These are phyloP conservation scores for Phasia obesa DNA, from an alignment of 2,888 invertebrate genomes.

Conservation along the genomic window DNA sequence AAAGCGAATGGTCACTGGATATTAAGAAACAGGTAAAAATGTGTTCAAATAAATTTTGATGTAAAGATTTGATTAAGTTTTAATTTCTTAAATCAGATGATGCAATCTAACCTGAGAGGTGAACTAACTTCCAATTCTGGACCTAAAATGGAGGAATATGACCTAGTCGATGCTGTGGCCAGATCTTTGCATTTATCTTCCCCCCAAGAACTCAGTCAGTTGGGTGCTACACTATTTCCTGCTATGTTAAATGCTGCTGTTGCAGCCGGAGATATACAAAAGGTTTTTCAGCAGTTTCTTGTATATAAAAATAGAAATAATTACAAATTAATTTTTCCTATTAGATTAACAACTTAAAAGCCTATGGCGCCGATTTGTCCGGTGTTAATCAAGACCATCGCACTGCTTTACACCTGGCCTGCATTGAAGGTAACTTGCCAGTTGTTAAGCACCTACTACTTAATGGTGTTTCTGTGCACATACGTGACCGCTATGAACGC, in stretches of 20 bases:
- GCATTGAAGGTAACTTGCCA: constrained; percentile 86
- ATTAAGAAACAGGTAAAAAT: constrained; percentile 86
- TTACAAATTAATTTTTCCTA: neutral
- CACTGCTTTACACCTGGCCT: constrained; percentile 92
- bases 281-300: constrained; percentile 80
- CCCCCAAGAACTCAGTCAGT: constrained; percentile 84
- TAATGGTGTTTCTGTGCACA: constrained; percentile 92
- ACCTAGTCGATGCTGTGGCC: constrained; percentile 85
- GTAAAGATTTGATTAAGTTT: neutral
- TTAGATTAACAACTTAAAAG: constrained; percentile 79
- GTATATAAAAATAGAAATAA: neutral
- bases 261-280: constrained; percentile 83
- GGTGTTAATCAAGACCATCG: constrained; percentile 88
- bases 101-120: constrained; percentile 90
- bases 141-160: constrained; percentile 82
- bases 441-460: constrained; percentile 89
- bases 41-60: neutral
- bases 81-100: constrained; percentile 84
- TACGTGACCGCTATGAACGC: constrained; percentile 87
- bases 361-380: constrained; percentile 89
- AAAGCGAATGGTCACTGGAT: constrained; percentile 86
- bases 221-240: constrained; percentile 86
- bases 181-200: constrained; percentile 84
- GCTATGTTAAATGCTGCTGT: constrained; percentile 88
- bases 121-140: constrained; percentile 86